Percentiles rank a stretch among this genome's conserved stretches.
phyloP scores from a whole-genome alignment of 2,113 vertebrate species.

The Engraulis encrasicolus region DNA sequence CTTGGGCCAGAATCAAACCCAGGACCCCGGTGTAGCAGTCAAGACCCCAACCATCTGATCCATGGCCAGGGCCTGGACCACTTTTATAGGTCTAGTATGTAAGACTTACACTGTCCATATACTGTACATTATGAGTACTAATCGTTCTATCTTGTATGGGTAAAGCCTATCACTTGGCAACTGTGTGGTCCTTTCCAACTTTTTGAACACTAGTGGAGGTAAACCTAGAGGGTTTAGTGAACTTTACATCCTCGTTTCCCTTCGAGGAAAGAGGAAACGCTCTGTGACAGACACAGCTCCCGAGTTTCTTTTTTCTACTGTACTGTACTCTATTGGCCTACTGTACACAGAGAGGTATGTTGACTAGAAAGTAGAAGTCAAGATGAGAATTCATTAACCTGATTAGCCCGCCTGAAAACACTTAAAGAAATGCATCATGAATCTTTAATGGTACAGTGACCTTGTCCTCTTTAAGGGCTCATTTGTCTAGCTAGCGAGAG shows the following conservation, averaged over 20 bases:
- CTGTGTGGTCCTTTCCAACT: not conserved
- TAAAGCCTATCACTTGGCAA: not conserved
- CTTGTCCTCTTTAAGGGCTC: slow-evolving; percentile 62
- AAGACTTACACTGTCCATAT: no score
- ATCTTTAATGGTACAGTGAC: slow-evolving; percentile 74
- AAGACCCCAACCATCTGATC: no score
- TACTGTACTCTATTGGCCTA: no score
- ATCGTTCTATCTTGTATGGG: no score
- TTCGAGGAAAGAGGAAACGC: not conserved
- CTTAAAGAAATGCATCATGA: slow-evolving; percentile 76
- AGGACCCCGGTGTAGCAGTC: no score
- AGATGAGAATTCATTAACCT: slow-evolving; percentile 69
- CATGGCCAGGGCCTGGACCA: no score
- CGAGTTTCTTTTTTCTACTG: no score
- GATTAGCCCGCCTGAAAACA: slow-evolving; percentile 72
- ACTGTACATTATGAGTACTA: no score
- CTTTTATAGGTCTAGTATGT: no score
- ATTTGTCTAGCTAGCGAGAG: slow-evolving; percentile 34
- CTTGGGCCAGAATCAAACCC: no score
- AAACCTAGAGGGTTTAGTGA: no score
- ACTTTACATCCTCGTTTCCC: not conserved
- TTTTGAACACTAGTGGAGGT: not conserved
- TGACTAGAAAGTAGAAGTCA: slow-evolving; percentile 67
- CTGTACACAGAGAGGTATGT: not conserved
- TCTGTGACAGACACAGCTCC: not conserved